Percentiles rank a stretch among this genome's conserved stretches.
These are phyloP conservation scores for Drosophila kepulauana DNA, from an alignment of 1,140 invertebrate genomes.

Conservation along the genomic window DNA sequence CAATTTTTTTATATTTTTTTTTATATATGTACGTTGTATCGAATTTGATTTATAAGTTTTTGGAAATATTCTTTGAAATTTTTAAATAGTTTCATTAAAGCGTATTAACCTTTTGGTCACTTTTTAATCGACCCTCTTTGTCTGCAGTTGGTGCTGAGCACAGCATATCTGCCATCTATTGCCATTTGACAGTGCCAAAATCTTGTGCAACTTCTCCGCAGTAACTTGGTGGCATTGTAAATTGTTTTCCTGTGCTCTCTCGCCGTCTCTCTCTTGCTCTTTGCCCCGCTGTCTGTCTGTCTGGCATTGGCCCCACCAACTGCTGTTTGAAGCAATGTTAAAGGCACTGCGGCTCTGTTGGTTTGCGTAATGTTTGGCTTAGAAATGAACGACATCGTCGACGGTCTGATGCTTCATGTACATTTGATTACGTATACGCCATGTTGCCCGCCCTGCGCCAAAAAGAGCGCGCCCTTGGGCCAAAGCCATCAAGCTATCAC, in stretches of 20 bases:
- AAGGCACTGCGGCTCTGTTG: slow-evolving; percentile 7
- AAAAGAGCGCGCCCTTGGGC: slow-evolving; percentile 38
- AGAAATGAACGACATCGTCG: slow-evolving; percentile 24
- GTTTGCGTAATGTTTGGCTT: slow-evolving; percentile 33
- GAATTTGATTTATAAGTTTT: too few species aligned
- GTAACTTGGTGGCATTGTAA: slow-evolving; percentile 74
- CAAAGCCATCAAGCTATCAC: slow-evolving; percentile 41
- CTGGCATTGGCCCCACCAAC: slow-evolving; percentile 3
- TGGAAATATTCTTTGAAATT: too few species aligned
- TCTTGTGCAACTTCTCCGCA: slow-evolving; percentile 55
- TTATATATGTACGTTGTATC: too few species aligned
- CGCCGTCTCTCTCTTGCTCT: not conserved
- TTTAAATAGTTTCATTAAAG: not conserved
- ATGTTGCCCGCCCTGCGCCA: slow-evolving; percentile 29
- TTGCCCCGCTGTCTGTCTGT: slow-evolving; percentile 13
- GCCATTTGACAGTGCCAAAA: slow-evolving; percentile 75
- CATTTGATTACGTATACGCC: slow-evolving; percentile 64
- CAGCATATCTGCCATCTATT: slow-evolving; percentile 54
- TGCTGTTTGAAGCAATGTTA: slow-evolving; percentile 36
- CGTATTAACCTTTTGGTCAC: not conserved
- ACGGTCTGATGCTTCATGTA: slow-evolving; percentile 33
- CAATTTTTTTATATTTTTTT: too few species aligned
- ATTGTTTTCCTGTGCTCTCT: slow-evolving; percentile 72
- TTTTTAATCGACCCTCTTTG: slow-evolving; percentile 32
- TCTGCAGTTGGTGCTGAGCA: slow-evolving; percentile 21